phyloP scores from a whole-genome alignment of 2,113 vertebrate species.

The Podarcis cretensis region DNA sequence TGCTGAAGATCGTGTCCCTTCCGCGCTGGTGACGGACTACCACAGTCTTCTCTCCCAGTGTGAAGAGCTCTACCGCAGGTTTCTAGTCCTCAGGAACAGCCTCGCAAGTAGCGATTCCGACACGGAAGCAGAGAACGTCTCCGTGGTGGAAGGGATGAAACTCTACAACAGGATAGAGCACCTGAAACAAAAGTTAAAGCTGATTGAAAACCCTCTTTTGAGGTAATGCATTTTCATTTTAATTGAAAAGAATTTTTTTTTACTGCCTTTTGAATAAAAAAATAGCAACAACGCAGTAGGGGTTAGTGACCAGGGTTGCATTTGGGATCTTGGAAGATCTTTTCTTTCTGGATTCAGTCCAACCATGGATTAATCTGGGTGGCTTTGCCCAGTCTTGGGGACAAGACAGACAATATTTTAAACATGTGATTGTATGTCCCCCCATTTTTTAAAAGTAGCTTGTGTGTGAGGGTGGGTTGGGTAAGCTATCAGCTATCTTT shows the following conservation, averaged over 20 bases:
- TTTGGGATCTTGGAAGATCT: background rate
- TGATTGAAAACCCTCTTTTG: conserved; percentile 94
- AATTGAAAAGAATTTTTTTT: background rate
- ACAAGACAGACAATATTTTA: no score
- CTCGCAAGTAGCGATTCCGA: conserved; percentile 82
- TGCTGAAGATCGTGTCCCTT: conserved; percentile 90
- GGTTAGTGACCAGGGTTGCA: background rate
- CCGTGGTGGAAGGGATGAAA: conserved; percentile 93
- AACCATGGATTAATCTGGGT: background rate
- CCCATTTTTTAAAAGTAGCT: no score
- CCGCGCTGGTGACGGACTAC: conserved; percentile 89
- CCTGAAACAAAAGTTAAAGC: conserved; percentile 88
- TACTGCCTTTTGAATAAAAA: no score
- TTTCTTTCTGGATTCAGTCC: background rate
- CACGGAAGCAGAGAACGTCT: conserved; percentile 85
- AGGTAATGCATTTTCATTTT: conserved; percentile 70
- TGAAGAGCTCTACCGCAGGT: conserved; percentile 83
- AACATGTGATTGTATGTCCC: no score
- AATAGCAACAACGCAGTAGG: no score
- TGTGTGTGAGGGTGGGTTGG: no score
- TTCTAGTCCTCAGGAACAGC: conserved; percentile 83
- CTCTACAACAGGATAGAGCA: conserved; percentile 89
- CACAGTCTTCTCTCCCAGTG: conserved; percentile 81
- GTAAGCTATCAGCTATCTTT: no score
- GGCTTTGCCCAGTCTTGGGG: background rate